These are phyloP conservation scores for Aradophagus sp. DNA, from an alignment of 1,140 invertebrate genomes.

Conservation along the genomic window DNA sequence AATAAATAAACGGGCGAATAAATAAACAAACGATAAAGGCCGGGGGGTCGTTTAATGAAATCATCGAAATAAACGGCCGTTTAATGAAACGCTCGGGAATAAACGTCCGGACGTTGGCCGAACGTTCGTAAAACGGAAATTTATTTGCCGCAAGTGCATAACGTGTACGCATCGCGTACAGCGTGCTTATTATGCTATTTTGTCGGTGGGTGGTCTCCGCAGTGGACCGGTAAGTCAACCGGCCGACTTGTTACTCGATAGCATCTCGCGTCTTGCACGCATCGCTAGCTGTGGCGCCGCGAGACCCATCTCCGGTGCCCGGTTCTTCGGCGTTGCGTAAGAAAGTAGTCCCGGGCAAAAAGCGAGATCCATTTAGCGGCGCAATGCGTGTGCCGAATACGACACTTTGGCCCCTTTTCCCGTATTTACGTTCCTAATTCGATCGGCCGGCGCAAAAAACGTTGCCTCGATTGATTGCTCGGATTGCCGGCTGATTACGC, in stretches of 20 bases:
- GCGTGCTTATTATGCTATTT: constrained; percentile 70
- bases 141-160: constrained; percentile 49
- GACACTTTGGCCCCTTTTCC: constrained; percentile 32
- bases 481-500: no score
- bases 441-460: no score
- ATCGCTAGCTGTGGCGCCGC: constrained; percentile 63
- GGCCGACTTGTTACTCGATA: constrained; percentile 68
- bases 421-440: constrained; percentile 43
- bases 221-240: constrained; percentile 65
- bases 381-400: constrained; percentile 56
- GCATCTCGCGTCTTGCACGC: constrained; percentile 68
- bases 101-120: constrained; percentile 38
- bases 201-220: constrained; percentile 69
- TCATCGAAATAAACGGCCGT: constrained; percentile 45
- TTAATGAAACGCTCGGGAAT: constrained; percentile 42
- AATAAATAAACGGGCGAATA: no score
- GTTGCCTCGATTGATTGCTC: no score
- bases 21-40: constrained; percentile 10
- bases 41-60: constrained; percentile 38
- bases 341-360: constrained; percentile 56
- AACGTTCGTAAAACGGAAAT: constrained; percentile 54
- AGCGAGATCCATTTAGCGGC: constrained; percentile 54
- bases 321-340: constrained; percentile 58
- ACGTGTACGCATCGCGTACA: constrained; percentile 65
- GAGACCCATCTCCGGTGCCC: constrained; percentile 55